Evolutionary conservation across 2,888 invertebrate genomes (phyloP).

Genomic region (Nycteola revayana): DNA sequence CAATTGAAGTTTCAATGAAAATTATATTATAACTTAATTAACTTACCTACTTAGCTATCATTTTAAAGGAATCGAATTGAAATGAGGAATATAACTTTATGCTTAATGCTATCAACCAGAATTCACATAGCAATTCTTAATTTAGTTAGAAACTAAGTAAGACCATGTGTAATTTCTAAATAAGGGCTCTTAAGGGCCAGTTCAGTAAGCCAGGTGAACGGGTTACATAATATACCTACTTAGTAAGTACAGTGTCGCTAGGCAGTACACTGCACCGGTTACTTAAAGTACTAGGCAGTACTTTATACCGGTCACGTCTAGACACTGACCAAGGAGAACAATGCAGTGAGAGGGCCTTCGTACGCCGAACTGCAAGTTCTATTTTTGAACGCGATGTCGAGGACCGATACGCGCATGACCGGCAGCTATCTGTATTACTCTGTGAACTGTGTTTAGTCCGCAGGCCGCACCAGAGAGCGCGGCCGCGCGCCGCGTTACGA

Average conservation of each 20-base stretch:
- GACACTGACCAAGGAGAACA: slow-evolving; percentile 38
- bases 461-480: slow-evolving; percentile 65
- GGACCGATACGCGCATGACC: slow-evolving; percentile 72
- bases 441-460: slow-evolving; percentile 55
- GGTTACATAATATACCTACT: slow-evolving; percentile 18
- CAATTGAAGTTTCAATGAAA: too few relatives aligned
- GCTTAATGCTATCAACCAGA: too few relatives aligned
- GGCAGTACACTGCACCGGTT: too few relatives aligned
- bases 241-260: too few relatives aligned
- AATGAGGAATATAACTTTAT: too few relatives aligned
- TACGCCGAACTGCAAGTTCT: slow-evolving; percentile 50
- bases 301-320: slow-evolving; percentile 14
- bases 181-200: too few relatives aligned
- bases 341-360: slow-evolving; percentile 41
- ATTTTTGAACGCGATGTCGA: slow-evolving; percentile 58
- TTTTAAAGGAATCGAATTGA: too few relatives aligned
- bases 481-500: slow-evolving; percentile 68
- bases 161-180: too few relatives aligned
- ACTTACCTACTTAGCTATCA: too few relatives aligned
- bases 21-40: too few relatives aligned
- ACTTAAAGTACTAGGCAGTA: slow-evolving; percentile 9
- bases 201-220: slow-evolving; percentile 2
- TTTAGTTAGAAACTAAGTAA: too few relatives aligned
- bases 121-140: too few relatives aligned
- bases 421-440: slow-evolving; percentile 44